Evolutionary conservation across 1,140 invertebrate species (phyloP).

Genomic region (Trichomalopsis sarcophagae): DNA sequence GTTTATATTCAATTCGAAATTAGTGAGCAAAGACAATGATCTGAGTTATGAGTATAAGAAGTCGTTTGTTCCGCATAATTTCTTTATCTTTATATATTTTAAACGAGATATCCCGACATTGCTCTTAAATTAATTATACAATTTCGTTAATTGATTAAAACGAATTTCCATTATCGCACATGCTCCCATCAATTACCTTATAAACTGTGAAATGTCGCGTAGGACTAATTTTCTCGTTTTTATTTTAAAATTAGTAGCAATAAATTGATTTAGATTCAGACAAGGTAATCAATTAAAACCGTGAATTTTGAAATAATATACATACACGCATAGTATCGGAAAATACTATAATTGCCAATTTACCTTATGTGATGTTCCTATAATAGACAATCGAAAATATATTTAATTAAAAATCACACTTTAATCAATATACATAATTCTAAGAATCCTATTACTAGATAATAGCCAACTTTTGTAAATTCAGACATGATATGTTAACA

Average conservation of each 20-base stretch:
- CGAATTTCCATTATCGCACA: not conserved
- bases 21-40: not conserved
- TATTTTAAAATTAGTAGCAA: not conserved
- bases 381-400: no score
- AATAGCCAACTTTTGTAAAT: no score
- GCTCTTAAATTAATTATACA: not conserved
- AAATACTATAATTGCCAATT: no score
- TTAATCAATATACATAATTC: no score
- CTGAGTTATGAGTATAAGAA: not conserved
- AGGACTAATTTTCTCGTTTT: not conserved
- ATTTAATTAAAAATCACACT: no score
- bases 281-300: not conserved
- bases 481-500: not conserved
- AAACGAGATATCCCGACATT: not conserved
- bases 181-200: constrained; percentile 57
- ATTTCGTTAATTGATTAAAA: not conserved
- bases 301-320: no score
- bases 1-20: not conserved
- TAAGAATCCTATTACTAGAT: no score
- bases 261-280: not conserved
- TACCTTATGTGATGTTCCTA: no score
- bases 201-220: constrained; percentile 48
- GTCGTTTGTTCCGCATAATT: not conserved
- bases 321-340: no score
- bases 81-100: not conserved